These are phyloP conservation scores for Ectemnius continuus DNA, from an alignment of 2,888 invertebrate genomes.

Conservation along the genomic window DNA sequence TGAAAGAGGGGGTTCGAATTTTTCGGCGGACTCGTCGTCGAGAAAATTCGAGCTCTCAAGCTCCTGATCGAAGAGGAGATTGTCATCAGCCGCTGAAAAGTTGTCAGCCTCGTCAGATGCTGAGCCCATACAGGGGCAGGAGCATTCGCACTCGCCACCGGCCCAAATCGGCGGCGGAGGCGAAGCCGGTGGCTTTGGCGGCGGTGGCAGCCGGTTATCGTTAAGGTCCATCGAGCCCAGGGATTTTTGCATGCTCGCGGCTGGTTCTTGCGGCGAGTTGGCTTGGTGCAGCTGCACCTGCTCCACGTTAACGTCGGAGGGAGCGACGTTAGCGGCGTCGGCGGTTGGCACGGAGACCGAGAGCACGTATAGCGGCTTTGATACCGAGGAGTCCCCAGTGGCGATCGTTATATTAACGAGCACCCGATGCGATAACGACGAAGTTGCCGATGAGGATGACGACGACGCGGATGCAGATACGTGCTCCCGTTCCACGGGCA, in stretches of 20 bases:
- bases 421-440: slow-evolving; percentile 80
- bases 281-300: slow-evolving; percentile 74
- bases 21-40: slow-evolving; percentile 18
- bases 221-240: slow-evolving; percentile 28
- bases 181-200: slow-evolving; percentile 70
- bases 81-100: slow-evolving; percentile 59
- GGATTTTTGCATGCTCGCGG: slow-evolving; percentile 31
- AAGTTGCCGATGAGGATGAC: slow-evolving; percentile 21
- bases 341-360: slow-evolving; percentile 89
- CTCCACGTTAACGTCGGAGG: slow-evolving; percentile 81
- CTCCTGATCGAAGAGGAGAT: slow-evolving; percentile 31
- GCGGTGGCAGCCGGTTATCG: slow-evolving; percentile 71
- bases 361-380: slow-evolving; percentile 86
- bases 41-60: slow-evolving; percentile 24
- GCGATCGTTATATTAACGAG: slow-evolving; percentile 91
- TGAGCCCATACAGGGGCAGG: slow-evolving; percentile 84
- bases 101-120: slow-evolving; percentile 72
- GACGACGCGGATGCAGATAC: slow-evolving; percentile 54
- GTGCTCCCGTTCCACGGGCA: slow-evolving; percentile 43
- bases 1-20: neutral
- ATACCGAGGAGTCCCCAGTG: slow-evolving; percentile 82
- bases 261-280: slow-evolving; percentile 15
- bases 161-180: slow-evolving; percentile 78
- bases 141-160: slow-evolving; percentile 87
- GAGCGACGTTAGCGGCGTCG: slow-evolving; percentile 70